A percentile compares a stretch with the other conserved stretches of the same genome.
Conservation (phyloP, 2,797 vertebrate genomes). For the Peromyscus eremicus region DNA sequence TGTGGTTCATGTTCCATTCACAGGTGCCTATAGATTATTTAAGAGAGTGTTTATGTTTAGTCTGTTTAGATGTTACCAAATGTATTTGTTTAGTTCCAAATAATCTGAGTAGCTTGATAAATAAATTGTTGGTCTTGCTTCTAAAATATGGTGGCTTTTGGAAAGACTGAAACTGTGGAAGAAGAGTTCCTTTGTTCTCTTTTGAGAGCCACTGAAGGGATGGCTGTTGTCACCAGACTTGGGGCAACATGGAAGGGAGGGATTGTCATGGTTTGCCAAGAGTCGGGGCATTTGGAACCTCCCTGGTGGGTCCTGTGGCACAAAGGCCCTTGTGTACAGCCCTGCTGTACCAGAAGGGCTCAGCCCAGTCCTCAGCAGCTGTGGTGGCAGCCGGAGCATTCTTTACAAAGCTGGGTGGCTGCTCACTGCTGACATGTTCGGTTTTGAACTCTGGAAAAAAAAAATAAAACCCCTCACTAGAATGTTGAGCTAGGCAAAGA, state of each 20-base stretch:
- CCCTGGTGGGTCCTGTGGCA: slow-evolving; percentile 67
- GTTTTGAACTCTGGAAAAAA: slow-evolving; percentile 80
- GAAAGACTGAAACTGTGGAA: background rate
- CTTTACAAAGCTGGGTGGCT: slow-evolving; percentile 84
- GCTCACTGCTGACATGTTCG: slow-evolving; percentile 81
- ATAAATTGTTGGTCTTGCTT: slow-evolving; percentile 55
- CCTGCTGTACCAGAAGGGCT: slow-evolving; percentile 73
- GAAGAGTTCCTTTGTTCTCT: slow-evolving; percentile 67
- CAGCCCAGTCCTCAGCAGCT: slow-evolving; percentile 82
- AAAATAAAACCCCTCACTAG: slow-evolving; percentile 74
- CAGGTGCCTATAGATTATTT: background rate
- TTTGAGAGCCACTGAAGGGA: slow-evolving; percentile 73
- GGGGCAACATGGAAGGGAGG: slow-evolving; percentile 58
- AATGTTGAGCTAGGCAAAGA: slow-evolving; percentile 84
- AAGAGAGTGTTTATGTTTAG: background rate
- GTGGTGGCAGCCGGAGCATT: slow-evolving; percentile 82
- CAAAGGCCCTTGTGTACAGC: slow-evolving; percentile 57
- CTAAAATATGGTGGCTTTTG: slow-evolving; percentile 12
- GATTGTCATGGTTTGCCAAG: slow-evolving; percentile 67
- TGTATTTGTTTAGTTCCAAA: slow-evolving; percentile 60
- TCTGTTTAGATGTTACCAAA: slow-evolving; percentile 1
- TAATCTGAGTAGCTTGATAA: slow-evolving; percentile 51
- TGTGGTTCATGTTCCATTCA: background rate
- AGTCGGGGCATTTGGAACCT: slow-evolving; percentile 73
- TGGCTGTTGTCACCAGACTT: slow-evolving; percentile 74